Conservation (phyloP, 2,888 invertebrate genomes). For the Pseudoips prasinana region DNA sequence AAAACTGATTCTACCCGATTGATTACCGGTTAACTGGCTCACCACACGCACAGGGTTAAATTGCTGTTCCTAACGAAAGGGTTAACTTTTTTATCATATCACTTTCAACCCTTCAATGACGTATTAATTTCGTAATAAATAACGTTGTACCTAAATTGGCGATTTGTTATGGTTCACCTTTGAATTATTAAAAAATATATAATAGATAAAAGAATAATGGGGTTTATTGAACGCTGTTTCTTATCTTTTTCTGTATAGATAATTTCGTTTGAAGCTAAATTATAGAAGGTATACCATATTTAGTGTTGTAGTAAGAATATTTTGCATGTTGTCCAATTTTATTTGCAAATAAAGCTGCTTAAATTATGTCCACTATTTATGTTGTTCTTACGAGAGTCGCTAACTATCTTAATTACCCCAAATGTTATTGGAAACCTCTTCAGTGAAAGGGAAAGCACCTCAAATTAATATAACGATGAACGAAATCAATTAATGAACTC, state of each 20-base stretch:
- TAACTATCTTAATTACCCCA: conserved; percentile 47
- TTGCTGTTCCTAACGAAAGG: conserved; percentile 53
- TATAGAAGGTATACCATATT: no score
- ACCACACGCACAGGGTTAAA: conserved; percentile 35
- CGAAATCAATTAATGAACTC: no score
- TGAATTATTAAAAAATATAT: conserved; percentile 16
- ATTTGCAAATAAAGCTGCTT: no score
- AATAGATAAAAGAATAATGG: no score
- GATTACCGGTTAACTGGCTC: conserved; percentile 53
- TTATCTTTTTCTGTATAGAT: no score
- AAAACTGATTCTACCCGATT: conserved; percentile 53
- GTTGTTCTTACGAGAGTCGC: no score
- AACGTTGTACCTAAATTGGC: conserved; percentile 35
- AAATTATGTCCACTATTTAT: no score
- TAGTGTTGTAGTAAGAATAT: no score
- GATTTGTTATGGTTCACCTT: conserved; percentile 27
- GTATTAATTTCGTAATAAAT: conserved; percentile 71
- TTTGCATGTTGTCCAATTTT: no score
- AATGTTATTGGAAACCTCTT: conserved; percentile 38
- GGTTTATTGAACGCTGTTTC: no score
- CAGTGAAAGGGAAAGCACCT: conserved; percentile 44
- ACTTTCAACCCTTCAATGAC: conserved; percentile 55
- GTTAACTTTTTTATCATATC: conserved; percentile 55
- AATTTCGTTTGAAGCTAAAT: no score
- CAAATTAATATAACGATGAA: no score